Base-by-base conservation (phyloP, 2,888 invertebrate genomes). In the Macrosoma leucophasiata region DNA sequence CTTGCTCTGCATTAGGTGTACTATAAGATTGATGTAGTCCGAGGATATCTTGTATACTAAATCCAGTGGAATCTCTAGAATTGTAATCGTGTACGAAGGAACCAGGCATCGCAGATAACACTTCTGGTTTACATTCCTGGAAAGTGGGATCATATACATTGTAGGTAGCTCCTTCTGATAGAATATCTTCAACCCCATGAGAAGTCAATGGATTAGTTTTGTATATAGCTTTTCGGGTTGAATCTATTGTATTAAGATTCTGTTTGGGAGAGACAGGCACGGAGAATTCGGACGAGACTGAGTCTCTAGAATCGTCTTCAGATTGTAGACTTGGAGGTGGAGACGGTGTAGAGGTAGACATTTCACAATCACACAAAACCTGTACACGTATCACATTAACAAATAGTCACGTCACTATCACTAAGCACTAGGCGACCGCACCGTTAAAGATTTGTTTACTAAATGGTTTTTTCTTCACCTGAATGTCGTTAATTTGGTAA, bases 391-490 rank as follows among this genome's bases (percentile, higher is more conserved):
- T 34, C 24, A 27, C 34, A 39, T 32, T 12, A 19, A 58, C 45
- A 42, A 42, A 43, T 41, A 39, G 31, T 37, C 45, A 58, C 58
- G 10, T 56, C 53, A 66, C 58, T 49, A 50, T 43, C 58, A 62
- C 57, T 53, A 55, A 66, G n/a, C n/a, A n/a, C n/a, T n/a, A n/a
- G 43, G 60, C 76, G 76, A 71, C 82, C 64, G 71, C 52, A 57
- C 65, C 37, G 64, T 63, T 57, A 64, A 72, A 70, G 58, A 43
- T 60, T 76, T 78, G 72, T 84, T 79, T 74, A 81, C 79, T 65
- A 78, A 81, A 78, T 81, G 75, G 61, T 72, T 76, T 70, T 79
- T 76, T 76, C 64, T 72, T 76, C 71, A 81, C 79, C 79, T 78
- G 74, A 58, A 62, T 65, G 58, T 70, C 67, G 76, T 81, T 79